Evolutionary conservation across 2,113 vertebrate species (phyloP), one percentile per base, ranked within the genome.

Genomic region (Nesogale talazaci): DNA sequence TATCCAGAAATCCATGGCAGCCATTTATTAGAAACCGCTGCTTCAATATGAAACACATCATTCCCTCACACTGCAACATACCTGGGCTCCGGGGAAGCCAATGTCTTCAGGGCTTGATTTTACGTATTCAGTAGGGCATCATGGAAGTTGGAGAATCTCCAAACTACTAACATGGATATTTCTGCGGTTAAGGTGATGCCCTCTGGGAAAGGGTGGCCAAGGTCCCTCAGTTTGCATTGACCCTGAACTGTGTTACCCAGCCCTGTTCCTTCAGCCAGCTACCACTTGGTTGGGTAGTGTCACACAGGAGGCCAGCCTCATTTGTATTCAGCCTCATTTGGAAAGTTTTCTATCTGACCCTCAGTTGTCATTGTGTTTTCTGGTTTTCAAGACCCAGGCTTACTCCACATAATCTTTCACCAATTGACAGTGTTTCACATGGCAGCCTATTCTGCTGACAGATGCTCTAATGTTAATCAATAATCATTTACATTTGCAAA

Each of bases 1-100:
- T 94, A 91, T 77, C 84, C 87, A 88, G 83, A 95, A 83, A 90
- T 72, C 88, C 69, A 34, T 0, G 42, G 86, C 83, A 84, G 63
- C 65, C 83, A 27, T 42, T 87, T 52, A 29, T 70, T 15, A 56
- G 86, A 79, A 83, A 65, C 86, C 56, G 69, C 72, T 75, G 72
- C 63, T 67, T 57, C 31, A 10, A 34, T 15, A 12, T 25, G 78
- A 46, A 42, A 17, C 92, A 85, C 40, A 6, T 20, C 1, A 4
- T 36, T 78, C 36, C 31, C 38, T 78, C 56, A 22, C 22, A 46
- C n/a, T 22, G 74, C 86, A 76, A 22, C 31, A 20, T 0, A 5
- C 25, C 34, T 0, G 36, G 75, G 4, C 90, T 77, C 5, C 0
- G 1, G 61, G 20, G 89, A 31, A 77, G 76, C 52, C 65, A 4